Percentiles rank a stretch among this genome's conserved stretches.
These are phyloP conservation scores for Limosa lapponica DNA, from an alignment of 2,797 vertebrate genomes.

Conservation along the genomic window DNA sequence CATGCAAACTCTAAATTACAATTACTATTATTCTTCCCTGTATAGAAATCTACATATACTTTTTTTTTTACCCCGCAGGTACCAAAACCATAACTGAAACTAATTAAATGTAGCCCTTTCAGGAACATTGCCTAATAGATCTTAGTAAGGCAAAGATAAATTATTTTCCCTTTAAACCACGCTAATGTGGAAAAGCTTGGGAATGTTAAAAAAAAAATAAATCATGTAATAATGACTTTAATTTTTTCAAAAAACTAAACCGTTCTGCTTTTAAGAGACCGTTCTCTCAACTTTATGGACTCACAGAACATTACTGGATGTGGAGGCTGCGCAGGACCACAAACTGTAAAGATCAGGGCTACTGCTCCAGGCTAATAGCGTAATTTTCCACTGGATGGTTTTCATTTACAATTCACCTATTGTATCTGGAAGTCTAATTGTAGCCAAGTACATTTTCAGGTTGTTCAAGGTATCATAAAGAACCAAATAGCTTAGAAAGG, in stretches of 20 bases:
- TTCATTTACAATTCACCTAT: constrained; percentile 39
- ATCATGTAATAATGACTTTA: not conserved
- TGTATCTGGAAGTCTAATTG: constrained; percentile 24
- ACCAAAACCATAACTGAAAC: not conserved
- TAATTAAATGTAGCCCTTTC: not conserved
- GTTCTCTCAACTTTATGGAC: not conserved
- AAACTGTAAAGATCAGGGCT: constrained; percentile 9
- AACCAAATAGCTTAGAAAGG: constrained; percentile 13
- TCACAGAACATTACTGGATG: not conserved
- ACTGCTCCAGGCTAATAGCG: not conserved
- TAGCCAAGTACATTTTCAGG: not conserved
- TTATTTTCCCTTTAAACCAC: not conserved
- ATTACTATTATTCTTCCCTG: not conserved
- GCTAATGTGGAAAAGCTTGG: not conserved
- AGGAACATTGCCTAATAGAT: not conserved
- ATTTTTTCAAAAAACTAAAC: not conserved
- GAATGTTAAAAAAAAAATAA: not conserved
- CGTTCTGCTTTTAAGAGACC: not conserved
- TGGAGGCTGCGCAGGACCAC: not conserved
- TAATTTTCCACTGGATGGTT: constrained; percentile 46
- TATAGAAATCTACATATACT: not conserved
- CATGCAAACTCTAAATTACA: not conserved
- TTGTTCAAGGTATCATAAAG: constrained; percentile 29
- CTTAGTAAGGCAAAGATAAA: not conserved
- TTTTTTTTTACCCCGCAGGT: not conserved